Evolutionary conservation across 2,113 vertebrate species (phyloP), one percentile per base, ranked within the genome.

Genomic region (Lagopus leucura): DNA sequence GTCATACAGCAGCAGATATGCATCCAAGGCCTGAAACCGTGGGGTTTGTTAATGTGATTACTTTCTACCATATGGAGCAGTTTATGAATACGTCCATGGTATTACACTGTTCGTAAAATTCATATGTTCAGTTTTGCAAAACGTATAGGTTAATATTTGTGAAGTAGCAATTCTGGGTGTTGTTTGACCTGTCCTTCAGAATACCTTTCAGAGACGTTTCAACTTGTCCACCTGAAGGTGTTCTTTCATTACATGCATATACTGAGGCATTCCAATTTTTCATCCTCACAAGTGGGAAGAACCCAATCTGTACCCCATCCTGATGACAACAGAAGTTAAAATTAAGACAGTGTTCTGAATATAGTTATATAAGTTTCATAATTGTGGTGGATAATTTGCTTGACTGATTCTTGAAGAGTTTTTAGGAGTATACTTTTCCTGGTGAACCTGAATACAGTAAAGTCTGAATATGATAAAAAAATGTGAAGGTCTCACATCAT

Each of bases 41-140:
- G 45, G 52, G 11, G 10, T 78, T 88, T 90, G 47, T 80, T 90
- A 63, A 80, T 47, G 67, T 50, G 50, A 14, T 60, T 38, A 81
- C 88, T 86, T 86, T 80, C 24, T 64, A 47, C 14, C 17, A 77
- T 92, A 34, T 40, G 32, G 45, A 91, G 15, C 16, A 81, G 54
- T 50, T 93, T 83, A 88, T 67, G 2, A 61, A 55, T 38, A 90
- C 72, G 69, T 52, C 38, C 25, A 30, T 34, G n/a, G 16, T 48
- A 85, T 58, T 77, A 50, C 21, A 2, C 34, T 75, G 52, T 52
- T 52, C 3, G 2, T 11, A 71, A 70, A 77, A 73, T 38, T 87
- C 22, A 57, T 69, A 90, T 13, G 13, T 38, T 6, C 3, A 18
- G 7, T 74, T 82, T 24, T 50, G 5, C 42, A 38, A 79, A 61